Evolutionary conservation across 2,888 invertebrate species (phyloP).

Genomic region (Glaucopsyche alexis): DNA sequence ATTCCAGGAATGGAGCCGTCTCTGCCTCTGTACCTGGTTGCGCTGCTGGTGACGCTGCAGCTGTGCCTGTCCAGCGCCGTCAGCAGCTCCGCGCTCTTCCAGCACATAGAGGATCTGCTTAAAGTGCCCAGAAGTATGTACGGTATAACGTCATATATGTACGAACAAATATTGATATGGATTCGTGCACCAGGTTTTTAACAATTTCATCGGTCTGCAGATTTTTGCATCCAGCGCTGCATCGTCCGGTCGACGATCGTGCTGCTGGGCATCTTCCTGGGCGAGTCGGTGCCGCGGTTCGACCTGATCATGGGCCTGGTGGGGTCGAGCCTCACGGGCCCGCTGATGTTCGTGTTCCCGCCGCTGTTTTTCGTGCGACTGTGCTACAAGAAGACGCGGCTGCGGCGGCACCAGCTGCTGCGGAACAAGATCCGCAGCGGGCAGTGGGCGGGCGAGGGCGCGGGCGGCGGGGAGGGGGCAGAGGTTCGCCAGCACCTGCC

Average conservation of each 20-base stretch:
- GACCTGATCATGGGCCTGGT: conserved; percentile 92
- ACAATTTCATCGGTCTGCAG: conserved; percentile 65
- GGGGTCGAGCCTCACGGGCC: conserved; percentile 91
- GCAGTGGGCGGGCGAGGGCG: not conserved
- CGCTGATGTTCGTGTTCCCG: conserved; percentile 91
- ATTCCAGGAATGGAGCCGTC: conserved; percentile 81
- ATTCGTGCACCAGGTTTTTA: not conserved
- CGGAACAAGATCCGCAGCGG: conserved; percentile 26
- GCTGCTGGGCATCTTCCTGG: conserved; percentile 85
- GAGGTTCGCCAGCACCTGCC: conserved; percentile 50
- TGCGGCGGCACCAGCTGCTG: conserved; percentile 38
- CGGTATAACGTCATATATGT: not conserved
- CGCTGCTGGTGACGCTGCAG: conserved; percentile 87
- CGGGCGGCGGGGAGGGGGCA: conserved; percentile 34
- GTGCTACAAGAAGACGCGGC: conserved; percentile 67
- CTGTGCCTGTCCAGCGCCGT: conserved; percentile 88
- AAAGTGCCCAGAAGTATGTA: conserved; percentile 85
- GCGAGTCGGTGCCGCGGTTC: conserved; percentile 91
- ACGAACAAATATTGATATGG: not conserved
- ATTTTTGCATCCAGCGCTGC: conserved; percentile 87
- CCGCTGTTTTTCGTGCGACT: conserved; percentile 89
- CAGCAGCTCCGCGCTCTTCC: conserved; percentile 88
- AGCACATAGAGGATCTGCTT: conserved; percentile 89
- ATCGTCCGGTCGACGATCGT: conserved; percentile 85
- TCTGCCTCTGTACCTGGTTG: conserved; percentile 81